Base-by-base conservation (phyloP, 1,140 invertebrate genomes). In the Microplitis mediator region DNA sequence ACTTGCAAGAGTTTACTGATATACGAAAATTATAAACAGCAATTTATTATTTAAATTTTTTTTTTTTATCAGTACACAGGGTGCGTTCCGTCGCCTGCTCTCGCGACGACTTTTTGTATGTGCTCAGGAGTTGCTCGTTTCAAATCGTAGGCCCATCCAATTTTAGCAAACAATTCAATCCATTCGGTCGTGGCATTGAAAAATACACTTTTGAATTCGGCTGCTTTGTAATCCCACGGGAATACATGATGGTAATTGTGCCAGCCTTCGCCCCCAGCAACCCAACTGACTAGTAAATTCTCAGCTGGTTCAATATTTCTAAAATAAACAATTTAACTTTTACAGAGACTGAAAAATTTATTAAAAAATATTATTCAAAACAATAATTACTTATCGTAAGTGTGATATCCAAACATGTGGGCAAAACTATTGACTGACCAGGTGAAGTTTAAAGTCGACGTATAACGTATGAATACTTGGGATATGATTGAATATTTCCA, bases 381-480 rank as follows among this genome's bases (percentile, higher is more conserved):
- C 2, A 36, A 39, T 36, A 45, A 76, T 88, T 88, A 85, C 90
- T 88, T 81, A 79, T 93, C 91, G 78, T 92, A 94, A 0, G 92
- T 92, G 77, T 88, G 87, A 69, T 83, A 86, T 6, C 93, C 93
- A 80, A 88, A 91, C 69, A 90, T 84, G 81, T 93, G 92, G 6
- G 92, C 92, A 13, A 88, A 88, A 79, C 90, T 91, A 83, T 94
- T 94, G 9, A 94, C 91, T 11, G 90, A 83, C 91, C 92, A 93
- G 1, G 92, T 93, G 45, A 88, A 85, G 79, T 94, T 90, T 3
- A 93, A 84, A 13, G 86, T 88, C 9, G 87, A 14, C 88, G 71
- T 75, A 91, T 91, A 80, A 11, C 78, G 23, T 0, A 71, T 56
- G 16, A 71, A 64, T 8, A 31, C n/a, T 39, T 64, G 50, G 6